Conservation (phyloP, 2,888 invertebrate genomes). For the Shargacucullia verbasci region DNA sequence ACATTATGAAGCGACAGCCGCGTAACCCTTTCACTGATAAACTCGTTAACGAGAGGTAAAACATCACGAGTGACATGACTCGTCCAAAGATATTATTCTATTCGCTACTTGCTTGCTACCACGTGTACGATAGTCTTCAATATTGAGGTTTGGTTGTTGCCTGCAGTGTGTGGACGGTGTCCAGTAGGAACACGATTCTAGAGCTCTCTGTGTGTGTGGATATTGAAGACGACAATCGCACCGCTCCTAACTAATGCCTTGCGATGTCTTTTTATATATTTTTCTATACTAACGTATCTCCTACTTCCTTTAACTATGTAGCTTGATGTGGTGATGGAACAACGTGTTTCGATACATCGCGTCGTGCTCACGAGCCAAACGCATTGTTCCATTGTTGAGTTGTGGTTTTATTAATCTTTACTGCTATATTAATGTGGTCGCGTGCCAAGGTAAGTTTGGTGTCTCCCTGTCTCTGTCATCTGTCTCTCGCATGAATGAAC, state of each 20-base stretch:
- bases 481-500: slow-evolving; percentile 78
- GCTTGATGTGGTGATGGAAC: slow-evolving; percentile 82
- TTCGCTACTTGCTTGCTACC: slow-evolving; percentile 88
- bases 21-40: slow-evolving; percentile 99
- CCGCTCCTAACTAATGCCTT: slow-evolving; percentile 85
- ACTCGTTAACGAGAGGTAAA: slow-evolving; percentile 99
- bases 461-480: slow-evolving; percentile 80
- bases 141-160: slow-evolving; percentile 86
- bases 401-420: slow-evolving; percentile 71
- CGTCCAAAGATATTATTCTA: slow-evolving; percentile 85
- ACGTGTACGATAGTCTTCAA: slow-evolving; percentile 82
- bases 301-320: slow-evolving; percentile 77
- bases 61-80: slow-evolving; percentile 79
- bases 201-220: slow-evolving; percentile 75
- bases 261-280: slow-evolving; percentile 80
- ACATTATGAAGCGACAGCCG: slow-evolving; percentile 99
- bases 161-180: slow-evolving; percentile 80
- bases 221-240: slow-evolving; percentile 86
- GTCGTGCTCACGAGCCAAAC: slow-evolving; percentile 61
- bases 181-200: slow-evolving; percentile 70
- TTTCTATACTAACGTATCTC: slow-evolving; percentile 79
- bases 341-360: slow-evolving; percentile 71
- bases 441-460: slow-evolving; percentile 84
- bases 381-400: slow-evolving; percentile 78
- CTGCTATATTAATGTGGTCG: slow-evolving; percentile 67